Conservation (phyloP, 2,888 invertebrate genomes). For the Troides aeacus region DNA sequence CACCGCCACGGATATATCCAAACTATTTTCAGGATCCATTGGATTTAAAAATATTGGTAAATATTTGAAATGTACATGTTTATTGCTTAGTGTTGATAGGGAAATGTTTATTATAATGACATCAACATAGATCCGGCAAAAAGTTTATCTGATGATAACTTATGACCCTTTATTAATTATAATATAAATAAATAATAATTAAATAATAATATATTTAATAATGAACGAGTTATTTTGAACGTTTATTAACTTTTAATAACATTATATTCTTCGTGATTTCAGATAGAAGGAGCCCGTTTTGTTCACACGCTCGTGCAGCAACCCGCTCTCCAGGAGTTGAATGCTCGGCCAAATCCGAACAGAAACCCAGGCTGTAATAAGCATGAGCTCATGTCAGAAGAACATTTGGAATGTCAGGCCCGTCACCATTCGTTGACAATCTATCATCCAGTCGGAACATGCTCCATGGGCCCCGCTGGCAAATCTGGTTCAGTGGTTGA, state of each 20-base stretch:
- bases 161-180: neutral
- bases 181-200: no score
- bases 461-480: conserved; percentile 86
- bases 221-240: neutral
- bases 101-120: neutral
- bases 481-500: conserved; percentile 84
- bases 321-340: conserved; percentile 80
- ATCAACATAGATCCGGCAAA: neutral
- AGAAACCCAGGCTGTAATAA: conserved; percentile 84
- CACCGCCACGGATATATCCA: conserved; percentile 91
- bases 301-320: conserved; percentile 82
- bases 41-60: conserved; percentile 86
- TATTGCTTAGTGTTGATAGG: neutral
- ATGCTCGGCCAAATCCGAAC: conserved; percentile 82
- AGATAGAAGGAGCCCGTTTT: conserved; percentile 88
- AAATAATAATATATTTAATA: neutral
- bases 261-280: conserved; percentile 32
- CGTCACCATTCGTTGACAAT: conserved; percentile 88
- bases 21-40: conserved; percentile 89
- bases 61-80: conserved; percentile 4
- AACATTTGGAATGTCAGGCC: conserved; percentile 88
- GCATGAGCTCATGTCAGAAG: conserved; percentile 83
- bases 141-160: neutral
- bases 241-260: neutral
- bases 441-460: conserved; percentile 90